Percentiles rank a stretch among this genome's conserved stretches.
These are phyloP conservation scores for Syngnathoides biaculeatus DNA, from an alignment of 2,113 vertebrate species.

Conservation along the genomic window DNA sequence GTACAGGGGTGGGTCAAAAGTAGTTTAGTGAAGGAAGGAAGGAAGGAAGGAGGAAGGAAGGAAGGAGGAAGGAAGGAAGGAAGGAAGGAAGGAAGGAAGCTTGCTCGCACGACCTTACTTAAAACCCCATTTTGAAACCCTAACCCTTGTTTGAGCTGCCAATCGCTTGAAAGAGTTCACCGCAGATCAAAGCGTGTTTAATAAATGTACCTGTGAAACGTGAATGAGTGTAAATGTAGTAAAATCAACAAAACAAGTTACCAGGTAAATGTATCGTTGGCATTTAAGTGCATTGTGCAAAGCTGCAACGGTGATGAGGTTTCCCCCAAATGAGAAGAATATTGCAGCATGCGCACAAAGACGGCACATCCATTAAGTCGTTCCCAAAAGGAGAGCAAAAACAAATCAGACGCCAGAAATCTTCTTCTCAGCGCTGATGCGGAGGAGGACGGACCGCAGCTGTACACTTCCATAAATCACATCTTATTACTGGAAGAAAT, in stretches of 20 bases:
- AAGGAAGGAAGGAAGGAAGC: background rate
- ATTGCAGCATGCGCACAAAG: slow-evolving; percentile 22
- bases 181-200: too few species aligned
- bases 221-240: too few species aligned
- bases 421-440: slow-evolving; percentile 26
- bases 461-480: slow-evolving; percentile 25
- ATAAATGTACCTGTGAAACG: too few species aligned
- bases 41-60: background rate
- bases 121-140: background rate
- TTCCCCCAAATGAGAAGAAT: slow-evolving; percentile 21
- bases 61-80: background rate
- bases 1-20: background rate
- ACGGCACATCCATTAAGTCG: slow-evolving; percentile 49
- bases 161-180: too few species aligned
- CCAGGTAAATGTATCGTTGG: too few species aligned
- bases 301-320: slow-evolving; percentile 17
- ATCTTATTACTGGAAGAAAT: slow-evolving; percentile 13
- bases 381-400: slow-evolving; percentile 44
- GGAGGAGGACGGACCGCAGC: slow-evolving; percentile 33
- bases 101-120: background rate
- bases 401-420: slow-evolving; percentile 46
- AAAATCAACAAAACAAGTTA: too few species aligned
- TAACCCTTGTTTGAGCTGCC: too few species aligned
- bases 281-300: background rate
- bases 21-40: background rate